Base-by-base conservation (phyloP, 2,113 vertebrate genomes). In the Strix aluco region DNA sequence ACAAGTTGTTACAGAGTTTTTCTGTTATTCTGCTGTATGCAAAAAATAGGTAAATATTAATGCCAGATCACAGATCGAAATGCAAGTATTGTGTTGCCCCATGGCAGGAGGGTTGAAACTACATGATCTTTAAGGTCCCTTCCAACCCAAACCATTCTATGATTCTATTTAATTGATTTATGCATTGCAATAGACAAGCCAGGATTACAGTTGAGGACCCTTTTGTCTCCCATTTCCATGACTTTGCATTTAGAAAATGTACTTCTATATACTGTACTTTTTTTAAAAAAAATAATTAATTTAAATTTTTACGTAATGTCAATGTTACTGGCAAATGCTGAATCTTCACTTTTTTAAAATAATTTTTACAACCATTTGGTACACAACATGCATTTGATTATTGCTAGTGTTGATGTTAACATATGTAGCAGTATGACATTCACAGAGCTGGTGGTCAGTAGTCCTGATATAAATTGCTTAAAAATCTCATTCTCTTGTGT, bases 131-230 rank as follows among this genome's bases (percentile, higher is more conserved):
- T 47, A 47, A 47, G 46, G 46, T 21, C 20, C 20, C 46, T 47
- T 47, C 46, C 20, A 47, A 47, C 46, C 46, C 46, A 21, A 47
- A 47, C 46, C 20, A 47, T 21, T 47, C 20, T 47, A 21, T 21
- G 20, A 11, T 10, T 47, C 46, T 21, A 18, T 87, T 89, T 72
- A 30, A 25, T 55, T 69, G 49, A 55, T 91, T 69, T 78, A 59
- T 1, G 1, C 38, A 59, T 51, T 58, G 9, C 44, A 65, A 5
- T 30, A 34, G 8, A 51, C 6, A 1, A 36, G 5, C 14, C 26
- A 69, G 18, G 18, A 32, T 20, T 79, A 44, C 23, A 81, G 11
- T 44, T 0, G 0, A 75, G 17, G 38, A 54, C 15, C 8, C 9
- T 79, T 96, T 63, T 86, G 49, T 36, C 27, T 75, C 13, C 25